phyloP scores from a whole-genome alignment of 2,888 invertebrate genomes.

The Silvanus unidentatus region DNA sequence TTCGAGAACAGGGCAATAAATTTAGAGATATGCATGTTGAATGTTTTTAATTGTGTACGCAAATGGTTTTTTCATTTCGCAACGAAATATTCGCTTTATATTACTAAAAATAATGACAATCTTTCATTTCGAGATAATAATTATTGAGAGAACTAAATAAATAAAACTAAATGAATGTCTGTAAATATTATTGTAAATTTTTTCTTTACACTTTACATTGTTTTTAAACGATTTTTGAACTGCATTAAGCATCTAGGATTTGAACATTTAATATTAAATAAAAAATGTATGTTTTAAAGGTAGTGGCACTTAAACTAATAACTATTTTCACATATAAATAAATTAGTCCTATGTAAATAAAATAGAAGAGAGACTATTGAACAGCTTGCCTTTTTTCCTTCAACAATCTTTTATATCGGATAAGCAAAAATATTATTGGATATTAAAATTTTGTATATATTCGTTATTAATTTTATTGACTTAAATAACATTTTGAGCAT shows the following conservation, averaged over 20 bases:
- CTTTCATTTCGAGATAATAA: slow-evolving; percentile 28
- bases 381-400: no score
- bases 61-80: slow-evolving; percentile 18
- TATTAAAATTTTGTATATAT: no score
- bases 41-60: neutral
- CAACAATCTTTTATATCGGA: no score
- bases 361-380: no score
- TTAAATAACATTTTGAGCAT: neutral
- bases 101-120: slow-evolving; percentile 31
- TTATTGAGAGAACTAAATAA: neutral
- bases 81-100: slow-evolving; percentile 28
- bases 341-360: no score
- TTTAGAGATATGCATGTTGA: neutral
- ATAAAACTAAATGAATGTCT: neutral
- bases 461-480: neutral
- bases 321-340: no score
- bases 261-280: slow-evolving; percentile 33
- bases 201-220: no score
- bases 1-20: slow-evolving; percentile 31
- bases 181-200: neutral
- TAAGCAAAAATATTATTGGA: no score
- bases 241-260: slow-evolving; percentile 46
- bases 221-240: slow-evolving; percentile 27
- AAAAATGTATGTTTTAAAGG: slow-evolving; percentile 9
- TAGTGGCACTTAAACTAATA: slow-evolving; percentile 10